Conservation (phyloP, 2,888 invertebrate species). For the Nyleta sp. region DNA sequence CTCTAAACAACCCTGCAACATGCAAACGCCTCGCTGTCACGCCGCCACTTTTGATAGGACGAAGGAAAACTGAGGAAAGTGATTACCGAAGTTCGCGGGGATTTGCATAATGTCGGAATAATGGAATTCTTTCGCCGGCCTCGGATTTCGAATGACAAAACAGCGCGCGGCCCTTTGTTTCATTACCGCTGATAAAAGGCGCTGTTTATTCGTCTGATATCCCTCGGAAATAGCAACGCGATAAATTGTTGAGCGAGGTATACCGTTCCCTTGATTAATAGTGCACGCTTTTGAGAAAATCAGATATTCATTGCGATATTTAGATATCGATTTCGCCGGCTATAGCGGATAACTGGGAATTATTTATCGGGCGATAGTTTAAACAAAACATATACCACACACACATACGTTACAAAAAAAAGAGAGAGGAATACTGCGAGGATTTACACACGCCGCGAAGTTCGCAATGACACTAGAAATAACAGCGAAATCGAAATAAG, state of each 20-base stretch:
- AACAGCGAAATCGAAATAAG: constrained; percentile 9
- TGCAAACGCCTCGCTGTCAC: constrained; percentile 66
- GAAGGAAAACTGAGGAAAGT: constrained; percentile 44
- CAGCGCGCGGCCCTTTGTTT: constrained; percentile 17
- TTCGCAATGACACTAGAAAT: constrained; percentile 19
- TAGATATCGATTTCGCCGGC: constrained; percentile 40
- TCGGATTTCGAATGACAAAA: constrained; percentile 39
- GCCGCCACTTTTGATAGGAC: constrained; percentile 56
- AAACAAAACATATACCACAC: constrained; percentile 17
- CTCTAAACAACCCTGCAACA: constrained; percentile 73
- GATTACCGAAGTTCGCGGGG: constrained; percentile 46
- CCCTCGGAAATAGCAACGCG: constrained; percentile 8
- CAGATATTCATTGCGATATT: constrained; percentile 25
- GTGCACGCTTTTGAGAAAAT: constrained; percentile 15
- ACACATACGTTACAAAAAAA: too few relatives aligned
- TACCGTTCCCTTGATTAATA: constrained; percentile 11
- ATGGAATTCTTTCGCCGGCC: constrained; percentile 22
- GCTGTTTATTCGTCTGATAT: constrained; percentile 24
- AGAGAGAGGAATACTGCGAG: background rate
- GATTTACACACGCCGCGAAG: constrained; percentile 15
- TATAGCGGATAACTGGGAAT: constrained; percentile 16
- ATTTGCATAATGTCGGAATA: constrained; percentile 50
- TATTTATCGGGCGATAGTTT: constrained; percentile 25
- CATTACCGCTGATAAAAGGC: constrained; percentile 20
- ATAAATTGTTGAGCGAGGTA: constrained; percentile 31